phyloP scores from a whole-genome alignment of 2,888 invertebrate genomes.

The Torymus auratus region DNA sequence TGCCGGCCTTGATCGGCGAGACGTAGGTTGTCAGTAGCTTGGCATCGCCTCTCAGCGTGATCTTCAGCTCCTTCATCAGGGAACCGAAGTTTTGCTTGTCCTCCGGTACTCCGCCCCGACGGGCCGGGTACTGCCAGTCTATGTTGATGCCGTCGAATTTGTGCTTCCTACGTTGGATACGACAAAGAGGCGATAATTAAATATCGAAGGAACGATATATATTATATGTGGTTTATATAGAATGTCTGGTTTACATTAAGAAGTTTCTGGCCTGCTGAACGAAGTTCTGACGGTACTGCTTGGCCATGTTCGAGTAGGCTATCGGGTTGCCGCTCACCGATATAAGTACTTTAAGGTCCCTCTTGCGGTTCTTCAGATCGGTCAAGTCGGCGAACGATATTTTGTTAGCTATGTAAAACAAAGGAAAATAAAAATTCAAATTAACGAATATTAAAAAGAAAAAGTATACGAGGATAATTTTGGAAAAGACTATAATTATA shows the following conservation, averaged over 20 bases:
- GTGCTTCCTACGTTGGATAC: conserved; percentile 79
- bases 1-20: background rate
- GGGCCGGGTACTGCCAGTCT: conserved; percentile 91
- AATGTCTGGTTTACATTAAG: conserved; percentile 17
- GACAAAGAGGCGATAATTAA: background rate
- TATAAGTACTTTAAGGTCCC: conserved; percentile 25
- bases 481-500: background rate
- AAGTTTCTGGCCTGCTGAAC: conserved; percentile 11
- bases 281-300: conserved; percentile 1
- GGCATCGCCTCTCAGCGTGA: background rate
- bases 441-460: background rate
- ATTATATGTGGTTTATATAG: background rate
- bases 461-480: background rate
- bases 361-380: conserved; percentile 15
- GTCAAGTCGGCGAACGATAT: conserved; percentile 21
- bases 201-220: too few species aligned
- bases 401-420: conserved; percentile 3
- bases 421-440: background rate
- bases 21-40: background rate
- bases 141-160: conserved; percentile 87
- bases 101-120: conserved; percentile 83
- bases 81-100: conserved; percentile 88
- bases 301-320: conserved; percentile 24
- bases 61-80: conserved; percentile 79
- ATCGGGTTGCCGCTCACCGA: conserved; percentile 27